Evolutionary conservation across 2,113 vertebrate species (phyloP).

Genomic region (Gobiocypris rarus): DNA sequence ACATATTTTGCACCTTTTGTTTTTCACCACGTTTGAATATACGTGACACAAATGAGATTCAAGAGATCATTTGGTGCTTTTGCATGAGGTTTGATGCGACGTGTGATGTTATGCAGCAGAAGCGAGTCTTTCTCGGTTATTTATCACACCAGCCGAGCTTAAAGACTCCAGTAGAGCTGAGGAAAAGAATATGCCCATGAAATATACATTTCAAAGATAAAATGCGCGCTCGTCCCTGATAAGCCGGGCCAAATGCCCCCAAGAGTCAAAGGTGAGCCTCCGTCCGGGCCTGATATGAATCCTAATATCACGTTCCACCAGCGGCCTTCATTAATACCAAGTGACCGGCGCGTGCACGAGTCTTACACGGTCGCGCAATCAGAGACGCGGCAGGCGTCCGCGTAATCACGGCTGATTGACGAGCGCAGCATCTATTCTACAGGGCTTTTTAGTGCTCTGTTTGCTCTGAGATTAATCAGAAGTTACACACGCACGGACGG

Average conservation of each 20-base stretch:
- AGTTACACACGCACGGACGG: conserved; percentile 53
- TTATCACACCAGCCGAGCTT: conserved; percentile 19
- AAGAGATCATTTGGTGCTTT: neutral
- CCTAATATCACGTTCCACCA: conserved; percentile 50
- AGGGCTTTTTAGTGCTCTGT: conserved; percentile 45
- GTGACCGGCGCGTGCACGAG: neutral
- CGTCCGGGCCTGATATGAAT: conserved; percentile 63
- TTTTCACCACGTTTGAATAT: neutral
- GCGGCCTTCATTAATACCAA: conserved; percentile 48
- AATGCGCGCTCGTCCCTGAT: conserved; percentile 52
- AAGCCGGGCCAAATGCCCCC: conserved; percentile 35
- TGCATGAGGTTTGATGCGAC: neutral
- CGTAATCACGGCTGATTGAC: conserved; percentile 54
- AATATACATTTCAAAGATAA: conserved; percentile 70
- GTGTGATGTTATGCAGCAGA: neutral
- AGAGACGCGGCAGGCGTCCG: too few species aligned
- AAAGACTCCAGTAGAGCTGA: conserved; percentile 38
- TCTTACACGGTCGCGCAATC: neutral
- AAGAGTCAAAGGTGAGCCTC: conserved; percentile 68
- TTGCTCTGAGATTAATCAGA: conserved; percentile 69
- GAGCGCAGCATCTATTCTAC: conserved; percentile 27
- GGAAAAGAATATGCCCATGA: conserved; percentile 48
- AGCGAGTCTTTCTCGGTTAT: neutral
- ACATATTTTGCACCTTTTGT: neutral
- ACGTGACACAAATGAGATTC: neutral